Percentiles rank a stretch among this genome's conserved stretches.
phyloP scores from a whole-genome alignment of 2,797 vertebrate species.

The Sciurus vulgaris region DNA sequence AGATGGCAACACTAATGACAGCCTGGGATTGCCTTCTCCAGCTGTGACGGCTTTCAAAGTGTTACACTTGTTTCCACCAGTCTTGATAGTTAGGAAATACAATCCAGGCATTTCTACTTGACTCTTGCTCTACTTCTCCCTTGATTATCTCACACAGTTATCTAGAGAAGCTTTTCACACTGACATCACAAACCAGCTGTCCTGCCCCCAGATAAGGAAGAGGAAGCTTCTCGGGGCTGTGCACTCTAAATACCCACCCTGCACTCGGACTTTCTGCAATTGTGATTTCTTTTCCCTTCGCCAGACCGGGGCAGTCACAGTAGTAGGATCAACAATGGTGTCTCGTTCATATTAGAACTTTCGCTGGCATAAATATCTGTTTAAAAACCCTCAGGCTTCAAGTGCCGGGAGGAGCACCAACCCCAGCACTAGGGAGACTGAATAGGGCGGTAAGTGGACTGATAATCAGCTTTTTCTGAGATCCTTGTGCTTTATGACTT shows the following conservation, averaged over 20 bases:
- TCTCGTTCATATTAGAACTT: neutral
- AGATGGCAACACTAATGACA: neutral
- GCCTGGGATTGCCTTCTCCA: neutral
- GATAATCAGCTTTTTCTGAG: neutral
- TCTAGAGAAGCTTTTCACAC: neutral
- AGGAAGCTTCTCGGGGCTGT: neutral
- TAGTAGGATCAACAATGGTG: neutral
- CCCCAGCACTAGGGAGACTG: neutral
- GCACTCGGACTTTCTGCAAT: neutral
- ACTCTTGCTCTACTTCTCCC: constrained; percentile 6
- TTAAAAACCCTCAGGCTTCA: neutral
- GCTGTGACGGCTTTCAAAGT: neutral
- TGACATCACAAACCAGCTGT: neutral
- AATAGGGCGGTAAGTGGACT: neutral
- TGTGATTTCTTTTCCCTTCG: neutral
- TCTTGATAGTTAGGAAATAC: constrained; percentile 43
- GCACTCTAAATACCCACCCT: neutral
- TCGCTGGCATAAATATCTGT: neutral
- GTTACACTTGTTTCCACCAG: neutral
- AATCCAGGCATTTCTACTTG: constrained; percentile 5
- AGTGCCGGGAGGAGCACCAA: neutral
- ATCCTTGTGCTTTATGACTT: neutral
- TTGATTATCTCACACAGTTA: neutral
- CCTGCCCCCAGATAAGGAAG: neutral
- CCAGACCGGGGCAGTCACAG: neutral